Evolutionary conservation across 2,113 vertebrate genomes (phyloP).

Genomic region (Bufo bufo): DNA sequence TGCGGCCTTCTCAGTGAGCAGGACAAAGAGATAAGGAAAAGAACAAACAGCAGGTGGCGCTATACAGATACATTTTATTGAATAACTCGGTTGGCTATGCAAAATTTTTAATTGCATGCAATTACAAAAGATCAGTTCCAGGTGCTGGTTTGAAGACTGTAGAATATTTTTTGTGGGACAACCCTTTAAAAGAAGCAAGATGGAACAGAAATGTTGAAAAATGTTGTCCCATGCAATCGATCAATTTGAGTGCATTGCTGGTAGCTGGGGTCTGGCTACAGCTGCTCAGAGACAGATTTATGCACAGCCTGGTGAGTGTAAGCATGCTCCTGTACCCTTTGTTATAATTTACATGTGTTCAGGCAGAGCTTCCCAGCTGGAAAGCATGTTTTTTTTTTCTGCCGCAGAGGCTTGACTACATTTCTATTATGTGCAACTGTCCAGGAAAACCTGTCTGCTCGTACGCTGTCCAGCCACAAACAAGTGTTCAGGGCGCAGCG

Average conservation of each 20-base stretch:
- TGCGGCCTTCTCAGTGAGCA: too few relatives aligned
- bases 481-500: neutral
- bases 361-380: slow-evolving; percentile 20
- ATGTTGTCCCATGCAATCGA: neutral
- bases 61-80: too few relatives aligned
- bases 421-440: slow-evolving; percentile 26
- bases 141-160: too few relatives aligned
- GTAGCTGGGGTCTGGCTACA: neutral
- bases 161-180: too few relatives aligned
- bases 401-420: neutral
- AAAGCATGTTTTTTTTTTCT: slow-evolving; percentile 11
- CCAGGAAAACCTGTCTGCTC: slow-evolving; percentile 26
- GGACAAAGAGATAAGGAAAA: too few relatives aligned
- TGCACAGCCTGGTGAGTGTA: slow-evolving; percentile 11
- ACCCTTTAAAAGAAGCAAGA: neutral
- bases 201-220: neutral
- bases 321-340: slow-evolving; percentile 5
- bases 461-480: slow-evolving; percentile 12
- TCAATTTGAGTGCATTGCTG: neutral
- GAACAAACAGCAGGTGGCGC: too few relatives aligned
- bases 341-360: slow-evolving; percentile 23
- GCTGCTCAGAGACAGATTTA: slow-evolving; percentile 27
- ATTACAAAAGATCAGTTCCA: too few relatives aligned
- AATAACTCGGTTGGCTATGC: too few relatives aligned
- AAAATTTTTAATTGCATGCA: too few relatives aligned